Conservation (phyloP, 2,888 invertebrate genomes). For the Pandemis cinnamomeana region DNA sequence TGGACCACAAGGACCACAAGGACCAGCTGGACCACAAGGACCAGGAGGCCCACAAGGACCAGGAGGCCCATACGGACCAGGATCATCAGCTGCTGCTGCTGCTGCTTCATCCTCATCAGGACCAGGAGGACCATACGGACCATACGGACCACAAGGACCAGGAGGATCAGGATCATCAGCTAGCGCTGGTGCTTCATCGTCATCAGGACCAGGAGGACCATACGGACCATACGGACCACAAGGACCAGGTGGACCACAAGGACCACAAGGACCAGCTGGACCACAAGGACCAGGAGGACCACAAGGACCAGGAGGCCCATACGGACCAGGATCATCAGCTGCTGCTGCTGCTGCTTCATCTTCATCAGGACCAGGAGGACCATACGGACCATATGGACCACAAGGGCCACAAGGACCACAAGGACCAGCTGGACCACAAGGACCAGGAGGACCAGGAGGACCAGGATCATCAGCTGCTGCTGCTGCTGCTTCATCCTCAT, state of each 20-base stretch:
- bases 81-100: constrained; percentile 37
- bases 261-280: constrained; percentile 8
- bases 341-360: not conserved
- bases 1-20: not conserved
- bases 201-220: constrained; percentile 13
- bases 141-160: constrained; percentile 19
- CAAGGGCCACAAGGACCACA: not conserved
- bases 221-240: constrained; percentile 6
- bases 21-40: too few species aligned
- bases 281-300: constrained; percentile 38
- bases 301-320: constrained; percentile 32
- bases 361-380: constrained; percentile 1
- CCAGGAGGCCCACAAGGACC: too few species aligned
- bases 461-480: not conserved
- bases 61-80: constrained; percentile 32
- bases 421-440: constrained; percentile 8
- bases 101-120: constrained; percentile 30
- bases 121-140: constrained; percentile 21
- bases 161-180: constrained; percentile 8
- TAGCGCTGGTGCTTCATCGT: not conserved
- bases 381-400: constrained; percentile 12
- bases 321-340: constrained; percentile 26
- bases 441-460: constrained; percentile 20
- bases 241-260: constrained; percentile 20
- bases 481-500: not conserved